Evolutionary conservation across 1,140 invertebrate genomes (phyloP).

Genomic region (Metopolophium dirhodum): DNA sequence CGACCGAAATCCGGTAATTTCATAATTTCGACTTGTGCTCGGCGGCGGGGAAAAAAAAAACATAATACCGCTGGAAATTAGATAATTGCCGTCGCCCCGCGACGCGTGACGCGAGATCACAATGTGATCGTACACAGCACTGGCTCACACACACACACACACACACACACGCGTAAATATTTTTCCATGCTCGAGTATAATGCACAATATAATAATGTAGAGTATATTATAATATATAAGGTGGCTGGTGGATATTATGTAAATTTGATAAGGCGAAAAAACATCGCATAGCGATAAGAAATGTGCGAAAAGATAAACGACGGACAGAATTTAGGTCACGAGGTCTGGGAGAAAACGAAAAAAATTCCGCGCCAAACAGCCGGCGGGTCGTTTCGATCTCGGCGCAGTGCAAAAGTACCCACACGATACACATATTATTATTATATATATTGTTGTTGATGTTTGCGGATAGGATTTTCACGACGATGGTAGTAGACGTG

Average conservation of each 20-base stretch:
- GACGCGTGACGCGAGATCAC: conserved; percentile 48
- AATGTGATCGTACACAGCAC: neutral
- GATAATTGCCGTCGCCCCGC: conserved; percentile 41
- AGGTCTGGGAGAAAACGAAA: neutral
- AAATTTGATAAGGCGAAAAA: neutral
- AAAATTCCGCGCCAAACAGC: neutral
- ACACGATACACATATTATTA: too few species aligned
- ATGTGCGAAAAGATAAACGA: neutral
- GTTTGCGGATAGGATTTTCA: neutral
- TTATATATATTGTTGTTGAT: neutral
- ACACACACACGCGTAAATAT: neutral
- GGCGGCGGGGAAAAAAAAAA: neutral
- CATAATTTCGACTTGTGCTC: conserved; percentile 25
- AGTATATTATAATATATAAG: neutral
- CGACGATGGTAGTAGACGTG: too few species aligned
- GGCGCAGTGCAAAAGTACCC: neutral
- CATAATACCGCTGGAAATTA: conserved; percentile 47
- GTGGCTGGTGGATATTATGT: neutral
- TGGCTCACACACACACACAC: neutral
- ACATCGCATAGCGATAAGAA: neutral
- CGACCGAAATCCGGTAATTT: conserved; percentile 57
- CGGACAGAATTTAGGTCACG: neutral
- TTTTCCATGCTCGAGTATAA: neutral
- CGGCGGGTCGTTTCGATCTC: neutral
- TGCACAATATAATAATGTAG: neutral